Conservation (phyloP, 53 echinoderm and acorn worm species). For the Patiria pectinifera region DNA sequence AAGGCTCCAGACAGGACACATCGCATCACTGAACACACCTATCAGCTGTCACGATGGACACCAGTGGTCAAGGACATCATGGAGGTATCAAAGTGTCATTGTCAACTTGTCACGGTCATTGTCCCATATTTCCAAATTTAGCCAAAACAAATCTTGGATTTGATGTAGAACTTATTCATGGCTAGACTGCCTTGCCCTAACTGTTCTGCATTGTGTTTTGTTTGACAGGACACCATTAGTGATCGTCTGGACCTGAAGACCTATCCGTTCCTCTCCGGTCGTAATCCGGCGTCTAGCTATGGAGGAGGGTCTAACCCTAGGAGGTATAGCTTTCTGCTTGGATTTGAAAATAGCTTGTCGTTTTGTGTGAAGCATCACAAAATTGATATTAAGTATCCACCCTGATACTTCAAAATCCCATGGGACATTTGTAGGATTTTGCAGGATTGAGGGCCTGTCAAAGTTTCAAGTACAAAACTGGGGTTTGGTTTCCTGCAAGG, state of each 20-base stretch:
- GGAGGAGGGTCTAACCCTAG: slow-evolving; percentile 77
- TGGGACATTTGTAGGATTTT: too few species aligned
- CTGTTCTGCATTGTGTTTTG: neutral
- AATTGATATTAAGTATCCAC: too few species aligned
- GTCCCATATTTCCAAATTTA: neutral
- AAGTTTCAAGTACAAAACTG: neutral
- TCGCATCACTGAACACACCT: slow-evolving; percentile 94
- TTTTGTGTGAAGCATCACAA: too few species aligned
- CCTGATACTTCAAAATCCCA: too few species aligned
- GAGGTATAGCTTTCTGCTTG: slow-evolving; percentile 63
- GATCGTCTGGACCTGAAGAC: slow-evolving; percentile 83
- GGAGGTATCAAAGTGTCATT: slow-evolving; percentile 62
- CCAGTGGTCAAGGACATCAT: slow-evolving; percentile 93
- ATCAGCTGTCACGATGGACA: slow-evolving; percentile 97
- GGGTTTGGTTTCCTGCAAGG: neutral
- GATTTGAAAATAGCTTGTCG: neutral
- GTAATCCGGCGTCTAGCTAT: slow-evolving; percentile 73
- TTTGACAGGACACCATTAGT: slow-evolving; percentile 79
- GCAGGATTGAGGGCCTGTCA: too few species aligned
- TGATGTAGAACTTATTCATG: neutral
- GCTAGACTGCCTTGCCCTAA: neutral
- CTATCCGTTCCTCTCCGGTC: slow-evolving; percentile 87
- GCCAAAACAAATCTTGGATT: neutral
- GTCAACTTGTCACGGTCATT: neutral
- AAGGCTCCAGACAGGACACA: slow-evolving; percentile 84